phyloP scores from a whole-genome alignment of 2,888 invertebrate genomes.

The Phaonia tiefii region DNA sequence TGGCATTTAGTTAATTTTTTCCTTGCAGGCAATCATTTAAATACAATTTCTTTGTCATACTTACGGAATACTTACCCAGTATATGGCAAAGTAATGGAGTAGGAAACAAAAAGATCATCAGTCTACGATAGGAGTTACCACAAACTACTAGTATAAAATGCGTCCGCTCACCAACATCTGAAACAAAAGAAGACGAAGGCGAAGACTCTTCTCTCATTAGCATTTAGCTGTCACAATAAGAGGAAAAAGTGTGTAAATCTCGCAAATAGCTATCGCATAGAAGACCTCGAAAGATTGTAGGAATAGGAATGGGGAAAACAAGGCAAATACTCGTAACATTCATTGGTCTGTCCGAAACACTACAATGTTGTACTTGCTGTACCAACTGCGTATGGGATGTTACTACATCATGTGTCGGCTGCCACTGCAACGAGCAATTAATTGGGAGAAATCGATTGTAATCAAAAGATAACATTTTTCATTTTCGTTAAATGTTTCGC shows the following conservation, averaged over 20 bases:
- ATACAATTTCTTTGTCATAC: constrained; percentile 40
- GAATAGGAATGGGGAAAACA: too few species aligned
- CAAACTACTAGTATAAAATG: constrained; percentile 15
- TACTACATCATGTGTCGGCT: not conserved
- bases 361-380: constrained; percentile 2
- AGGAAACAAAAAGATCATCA: constrained; percentile 11
- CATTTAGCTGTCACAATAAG: constrained; percentile 63
- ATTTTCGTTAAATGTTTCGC: not conserved
- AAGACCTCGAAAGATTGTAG: too few species aligned
- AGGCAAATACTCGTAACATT: not conserved
- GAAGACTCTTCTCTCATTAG: constrained; percentile 57
- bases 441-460: constrained; percentile 65
- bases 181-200: constrained; percentile 57
- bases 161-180: not conserved
- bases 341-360: not conserved
- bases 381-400: constrained; percentile 42
- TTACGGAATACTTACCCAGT: not conserved
- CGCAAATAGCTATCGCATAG: constrained; percentile 37
- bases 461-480: constrained; percentile 58
- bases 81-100: constrained; percentile 6
- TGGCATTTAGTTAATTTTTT: constrained; percentile 42
- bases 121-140: constrained; percentile 7
- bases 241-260: constrained; percentile 65
- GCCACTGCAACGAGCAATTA: constrained; percentile 43
- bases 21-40: constrained; percentile 53